These are phyloP conservation scores for Aleiodes alternator DNA, from an alignment of 2,888 invertebrate species.

Conservation along the genomic window DNA sequence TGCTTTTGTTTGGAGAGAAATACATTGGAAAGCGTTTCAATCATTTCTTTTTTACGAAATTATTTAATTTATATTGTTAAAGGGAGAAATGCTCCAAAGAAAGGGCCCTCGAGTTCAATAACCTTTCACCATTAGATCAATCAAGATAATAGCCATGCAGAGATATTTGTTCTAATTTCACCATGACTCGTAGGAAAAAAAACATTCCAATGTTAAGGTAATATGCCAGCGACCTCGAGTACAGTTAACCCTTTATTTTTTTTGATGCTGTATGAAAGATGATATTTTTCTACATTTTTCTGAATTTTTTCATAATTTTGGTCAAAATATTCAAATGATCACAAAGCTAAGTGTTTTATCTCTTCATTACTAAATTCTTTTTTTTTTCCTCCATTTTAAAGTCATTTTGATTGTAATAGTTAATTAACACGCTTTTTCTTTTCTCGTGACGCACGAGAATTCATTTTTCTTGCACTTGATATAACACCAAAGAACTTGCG, in stretches of 20 bases:
- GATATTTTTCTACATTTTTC: no score
- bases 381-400: not conserved
- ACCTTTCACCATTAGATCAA: not conserved
- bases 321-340: no score
- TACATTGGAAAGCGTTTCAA: not conserved
- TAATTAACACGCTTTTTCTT: constrained; percentile 5
- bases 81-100: not conserved
- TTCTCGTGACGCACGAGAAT: constrained; percentile 40
- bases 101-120: not conserved
- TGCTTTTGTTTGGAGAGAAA: not conserved
- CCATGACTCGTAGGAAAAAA: constrained; percentile 42
- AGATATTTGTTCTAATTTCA: constrained; percentile 41
- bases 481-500: not conserved
- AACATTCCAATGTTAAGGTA: not conserved
- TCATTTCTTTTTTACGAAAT: no score
- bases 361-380: not conserved
- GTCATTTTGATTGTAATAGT: not conserved
- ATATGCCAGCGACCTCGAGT: no score
- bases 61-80: no score
- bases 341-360: no score
- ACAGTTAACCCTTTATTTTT: no score
- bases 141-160: constrained; percentile 3
- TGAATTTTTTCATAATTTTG: no score
- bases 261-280: no score
- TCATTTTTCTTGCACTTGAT: not conserved